Conservation (phyloP, 1,140 invertebrate genomes). For the Papilio polyxenes region DNA sequence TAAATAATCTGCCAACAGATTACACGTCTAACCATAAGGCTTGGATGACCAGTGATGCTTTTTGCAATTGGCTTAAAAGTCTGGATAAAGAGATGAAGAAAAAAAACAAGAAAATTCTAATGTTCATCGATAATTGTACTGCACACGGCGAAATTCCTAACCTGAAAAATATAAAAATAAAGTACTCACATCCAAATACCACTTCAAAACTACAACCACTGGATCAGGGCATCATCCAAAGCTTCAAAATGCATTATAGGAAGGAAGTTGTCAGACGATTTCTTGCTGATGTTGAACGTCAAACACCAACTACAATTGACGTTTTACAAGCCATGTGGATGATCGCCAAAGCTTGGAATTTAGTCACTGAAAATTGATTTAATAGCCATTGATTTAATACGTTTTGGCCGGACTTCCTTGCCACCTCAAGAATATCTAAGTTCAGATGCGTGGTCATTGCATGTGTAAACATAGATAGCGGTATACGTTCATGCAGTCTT, state of each 20-base stretch:
- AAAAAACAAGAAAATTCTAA: constrained; percentile 42
- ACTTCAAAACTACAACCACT: constrained; percentile 42
- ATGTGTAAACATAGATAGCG: too few species aligned
- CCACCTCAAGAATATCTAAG: too few species aligned
- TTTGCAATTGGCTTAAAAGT: constrained; percentile 43
- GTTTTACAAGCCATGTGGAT: too few species aligned
- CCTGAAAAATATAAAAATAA: constrained; percentile 43
- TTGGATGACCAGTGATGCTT: constrained; percentile 4
- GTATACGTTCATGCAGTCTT: too few species aligned
- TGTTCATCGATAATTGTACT: constrained; percentile 42
- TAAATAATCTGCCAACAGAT: constrained; percentile 43
- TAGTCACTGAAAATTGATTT: constrained; percentile 45
- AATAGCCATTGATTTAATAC: too few species aligned
- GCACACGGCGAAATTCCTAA: constrained; percentile 37
- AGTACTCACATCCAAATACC: constrained; percentile 42
- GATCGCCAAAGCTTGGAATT: constrained; percentile 35
- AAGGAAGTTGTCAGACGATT: constrained; percentile 44
- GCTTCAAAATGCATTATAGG: constrained; percentile 43
- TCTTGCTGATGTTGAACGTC: constrained; percentile 42
- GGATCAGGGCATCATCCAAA: constrained; percentile 44
- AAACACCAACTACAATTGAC: too few species aligned
- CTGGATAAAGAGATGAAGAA: constrained; percentile 45
- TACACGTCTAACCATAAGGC: constrained; percentile 2
- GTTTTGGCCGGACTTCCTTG: too few species aligned
- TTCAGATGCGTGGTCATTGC: too few species aligned